Percentiles rank a stretch among this genome's conserved stretches.
phyloP scores from a whole-genome alignment of 2,888 invertebrate species.

The Monochamus alternatus region DNA sequence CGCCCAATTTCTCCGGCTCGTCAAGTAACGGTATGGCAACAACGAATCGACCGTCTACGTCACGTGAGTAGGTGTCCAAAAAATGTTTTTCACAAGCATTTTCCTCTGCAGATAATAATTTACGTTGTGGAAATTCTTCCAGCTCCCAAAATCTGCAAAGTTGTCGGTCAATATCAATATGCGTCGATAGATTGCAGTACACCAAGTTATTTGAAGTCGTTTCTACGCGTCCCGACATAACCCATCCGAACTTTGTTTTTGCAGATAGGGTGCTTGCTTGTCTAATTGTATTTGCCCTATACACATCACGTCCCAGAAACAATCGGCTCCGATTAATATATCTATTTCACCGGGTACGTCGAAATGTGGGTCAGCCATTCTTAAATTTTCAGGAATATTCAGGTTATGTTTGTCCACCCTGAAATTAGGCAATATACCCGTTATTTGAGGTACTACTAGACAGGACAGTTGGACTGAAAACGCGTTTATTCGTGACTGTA shows the following conservation, averaged over 20 bases:
- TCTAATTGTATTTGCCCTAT: conserved; percentile 40
- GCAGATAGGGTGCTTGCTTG: conserved; percentile 35
- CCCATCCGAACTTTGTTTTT: conserved; percentile 48
- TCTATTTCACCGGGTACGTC: conserved; percentile 40
- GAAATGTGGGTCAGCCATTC: conserved; percentile 45
- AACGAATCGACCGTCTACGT: conserved; percentile 19
- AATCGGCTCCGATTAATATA: conserved; percentile 45
- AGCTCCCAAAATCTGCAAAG: conserved; percentile 22
- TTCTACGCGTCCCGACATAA: conserved; percentile 33
- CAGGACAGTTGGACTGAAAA: conserved; percentile 29
- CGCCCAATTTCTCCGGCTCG: not conserved
- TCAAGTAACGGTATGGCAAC: conserved; percentile 2
- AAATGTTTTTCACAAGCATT: conserved; percentile 17
- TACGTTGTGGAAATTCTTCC: not conserved
- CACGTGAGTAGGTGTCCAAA: not conserved
- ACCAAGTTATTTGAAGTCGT: too few species aligned
- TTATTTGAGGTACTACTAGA: conserved; percentile 42
- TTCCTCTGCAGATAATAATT: conserved; percentile 18
- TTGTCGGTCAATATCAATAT: conserved; percentile 2
- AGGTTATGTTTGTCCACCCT: conserved; percentile 21
- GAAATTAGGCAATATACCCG: conserved; percentile 34
- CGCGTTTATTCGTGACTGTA: conserved; percentile 28
- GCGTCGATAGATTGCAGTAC: conserved; percentile 6
- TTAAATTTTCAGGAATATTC: conserved; percentile 39
- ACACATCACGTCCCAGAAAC: conserved; percentile 42